Base-by-base conservation (phyloP, 2,113 vertebrate genomes). In the Erythrocercus mccallii region DNA sequence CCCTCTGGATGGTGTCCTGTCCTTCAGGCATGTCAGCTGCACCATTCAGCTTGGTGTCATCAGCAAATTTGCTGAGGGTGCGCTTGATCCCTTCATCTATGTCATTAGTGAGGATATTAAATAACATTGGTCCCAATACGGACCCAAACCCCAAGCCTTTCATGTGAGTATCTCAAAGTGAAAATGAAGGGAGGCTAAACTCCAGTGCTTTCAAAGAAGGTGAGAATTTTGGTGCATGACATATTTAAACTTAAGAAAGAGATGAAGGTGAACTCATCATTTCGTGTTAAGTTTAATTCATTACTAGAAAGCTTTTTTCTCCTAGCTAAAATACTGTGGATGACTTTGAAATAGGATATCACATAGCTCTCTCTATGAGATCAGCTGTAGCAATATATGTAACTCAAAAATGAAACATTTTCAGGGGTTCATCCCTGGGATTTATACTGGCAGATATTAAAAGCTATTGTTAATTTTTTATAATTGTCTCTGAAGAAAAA, bases 251-350 rank as follows among this genome's bases (percentile, higher is more conserved):
- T 95, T 86, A 86, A 91, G 65, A 38, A 88, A 48, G 64, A 93
- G 51, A 70, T 79, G 42, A 88, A 95, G 76, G 73, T 81, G 73
- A 91, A 57, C 42, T 40, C 19, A 45, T 90, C 7, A 28, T 90
- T 70, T 93, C 81, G 51, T 91, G 45, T 71, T 64, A 90, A 76
- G 38, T 88, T 96, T 71, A 93, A 58, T 90, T 93, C 58, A 56
- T 91, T 92, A 94, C 53, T 50, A 57, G 24, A 72, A 94, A 76
- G 33, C 74, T 97, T 95, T 92, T 44, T 94, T 84, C 56, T 96
- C 71, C 84, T 51, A 73, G 30, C 30, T 90, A n/a, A 88, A 88
- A 92, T 91, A 35, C 60, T 68, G 48, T 68, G 42, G 35, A 24
- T 89, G 31, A 69, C 78, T 97, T 96, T 96, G 96, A 95, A 96